Evolutionary conservation across 23 tunicate genomes (phyloP), one percentile per base, ranked within the genome.

Genomic region (Oikopleura albicans): DNA sequence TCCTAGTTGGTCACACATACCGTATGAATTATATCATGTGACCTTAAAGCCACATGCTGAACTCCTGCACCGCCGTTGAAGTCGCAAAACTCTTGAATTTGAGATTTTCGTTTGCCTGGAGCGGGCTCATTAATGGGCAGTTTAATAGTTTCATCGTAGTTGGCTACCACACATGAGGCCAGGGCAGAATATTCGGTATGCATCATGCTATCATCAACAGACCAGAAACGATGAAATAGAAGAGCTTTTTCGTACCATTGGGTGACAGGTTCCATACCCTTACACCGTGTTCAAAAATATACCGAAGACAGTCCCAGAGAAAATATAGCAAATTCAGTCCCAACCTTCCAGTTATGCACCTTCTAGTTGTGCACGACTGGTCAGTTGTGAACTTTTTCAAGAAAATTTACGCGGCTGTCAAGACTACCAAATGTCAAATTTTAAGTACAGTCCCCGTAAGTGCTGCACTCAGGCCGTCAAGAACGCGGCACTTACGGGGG

Each of bases 121-220:
- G 98, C 91, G 0, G 98, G 98, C 83, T 94, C 98, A 83, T 94
- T 94, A 76, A 94, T 86, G 2, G 98, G 98, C 95, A 94, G 86
- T 79, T 94, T 94, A 39, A 94, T 94, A n/a, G 95, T 94, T 83
- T 94, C 98, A 75, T 86, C 84, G 84, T 75, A 83, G 86, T 90
- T 94, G 41, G 98, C 91, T 57, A 94, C 98, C 71, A 94, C 98
- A 39, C 85, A 83, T 0, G 96, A 90, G 39, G 88, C 87, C 59
- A 94, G 85, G 38, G 98, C 88, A 40, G 96, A 90, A 91, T 94
- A 94, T 40, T 94, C 89, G 2, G 98, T 94, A 84, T 94, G 98
- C 84, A 94, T 87, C 86, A 94, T 57, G 40, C 86, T 76, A 41
- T 94, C 98, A 63, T 94, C 98, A 56, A 94, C 91, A 28, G 95